Evolutionary conservation across 1,140 invertebrate species (phyloP), one percentile per base, ranked within the genome.

Genomic region (Drosophila asahinai): DNA sequence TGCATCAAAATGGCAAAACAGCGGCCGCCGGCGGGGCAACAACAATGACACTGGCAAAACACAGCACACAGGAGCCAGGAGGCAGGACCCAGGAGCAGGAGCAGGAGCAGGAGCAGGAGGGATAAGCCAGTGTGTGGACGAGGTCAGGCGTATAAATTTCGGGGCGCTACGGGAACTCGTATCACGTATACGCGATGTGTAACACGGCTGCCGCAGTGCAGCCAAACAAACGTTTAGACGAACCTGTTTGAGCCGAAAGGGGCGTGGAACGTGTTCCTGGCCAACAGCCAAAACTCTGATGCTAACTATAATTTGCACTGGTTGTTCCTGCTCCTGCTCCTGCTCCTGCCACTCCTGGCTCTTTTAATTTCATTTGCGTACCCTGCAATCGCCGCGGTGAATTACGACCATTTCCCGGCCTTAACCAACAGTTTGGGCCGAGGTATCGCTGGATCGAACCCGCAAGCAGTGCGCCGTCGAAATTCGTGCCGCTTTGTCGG

Each of bases 101-200:
- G 14, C 22, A 25, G 22, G 6, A 7, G 27, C 5, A 17, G 58
- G 14, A 40, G 27, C 6, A 25, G 14, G 19, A 14, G 27, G 66
- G 43, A 48, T 25, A 15, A 19, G 57, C 7, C 49, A 11, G 30
- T 45, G 22, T 55, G 52, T 55, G 52, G 33, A 55, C 54, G 54
- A 57, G 54, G 54, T 54, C 63, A 77, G 43, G 65, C 74, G 55
- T 57, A 78, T 78, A 78, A 58, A 78, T 78, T 78, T 60, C 19
- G 55, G 55, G 67, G 64, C 58, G 75, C 51, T 77, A 36, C 42
- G 64, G 61, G 74, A 78, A 78, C 38, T 61, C 68, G 30, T 57
- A 77, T 78, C 74, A 78, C 75, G 75, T 78, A 78, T 78, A 78
- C 75, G 75, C 75, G 33, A 77, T 70, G 75, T 77, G 63, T 60